A percentile compares a stretch with the other conserved stretches of the same genome.
phyloP scores from a whole-genome alignment of 2,113 vertebrate genomes.

The human region DNA sequence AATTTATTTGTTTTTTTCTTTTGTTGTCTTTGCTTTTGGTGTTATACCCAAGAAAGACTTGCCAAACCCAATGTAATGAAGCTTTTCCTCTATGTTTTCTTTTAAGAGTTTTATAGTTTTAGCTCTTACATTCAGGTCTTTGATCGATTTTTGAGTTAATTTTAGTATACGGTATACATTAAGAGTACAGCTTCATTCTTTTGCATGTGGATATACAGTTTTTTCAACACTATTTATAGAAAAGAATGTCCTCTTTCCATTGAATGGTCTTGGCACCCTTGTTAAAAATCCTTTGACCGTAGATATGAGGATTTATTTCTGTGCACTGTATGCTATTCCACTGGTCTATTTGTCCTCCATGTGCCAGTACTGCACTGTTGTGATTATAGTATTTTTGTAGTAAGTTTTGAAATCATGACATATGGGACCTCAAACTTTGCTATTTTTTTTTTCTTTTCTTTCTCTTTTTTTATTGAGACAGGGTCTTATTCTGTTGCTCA shows the following conservation, averaged over 20 bases:
- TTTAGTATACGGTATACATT: background rate
- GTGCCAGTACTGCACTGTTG: background rate
- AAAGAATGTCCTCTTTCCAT: background rate
- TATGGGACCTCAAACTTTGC: background rate
- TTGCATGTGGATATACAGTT: background rate
- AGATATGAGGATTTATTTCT: background rate
- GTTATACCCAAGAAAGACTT: background rate
- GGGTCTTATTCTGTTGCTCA: no score
- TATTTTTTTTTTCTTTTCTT: no score
- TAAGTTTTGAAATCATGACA: background rate
- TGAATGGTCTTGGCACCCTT: background rate
- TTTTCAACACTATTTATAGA: background rate
- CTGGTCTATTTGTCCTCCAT: background rate
- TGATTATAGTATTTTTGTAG: background rate
- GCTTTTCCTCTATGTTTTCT: background rate
- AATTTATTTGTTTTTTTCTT: background rate
- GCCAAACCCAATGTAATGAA: background rate
- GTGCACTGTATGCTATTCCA: background rate
- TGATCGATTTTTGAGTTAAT: background rate
- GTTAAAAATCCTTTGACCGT: background rate
- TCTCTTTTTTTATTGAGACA: accelerated
- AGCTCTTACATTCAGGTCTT: background rate
- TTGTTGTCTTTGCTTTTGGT: background rate
- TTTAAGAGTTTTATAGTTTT: background rate
- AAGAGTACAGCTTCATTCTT: background rate